Percentiles rank a stretch among this genome's conserved stretches.
These are phyloP conservation scores for Sebastes schlegelii DNA, from an alignment of 2,113 vertebrate genomes.

Conservation along the genomic window DNA sequence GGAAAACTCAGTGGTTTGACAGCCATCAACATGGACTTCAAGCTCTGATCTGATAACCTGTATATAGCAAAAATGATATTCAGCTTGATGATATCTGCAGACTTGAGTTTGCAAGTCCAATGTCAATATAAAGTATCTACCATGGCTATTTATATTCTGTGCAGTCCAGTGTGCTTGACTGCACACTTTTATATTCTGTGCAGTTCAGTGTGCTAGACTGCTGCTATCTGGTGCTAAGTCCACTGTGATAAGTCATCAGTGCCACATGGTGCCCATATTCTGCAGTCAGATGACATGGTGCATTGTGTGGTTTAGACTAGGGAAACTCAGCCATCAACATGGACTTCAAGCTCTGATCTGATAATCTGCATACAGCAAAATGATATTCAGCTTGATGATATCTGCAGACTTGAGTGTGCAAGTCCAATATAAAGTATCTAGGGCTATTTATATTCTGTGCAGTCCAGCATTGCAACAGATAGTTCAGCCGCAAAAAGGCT, in stretches of 20 bases:
- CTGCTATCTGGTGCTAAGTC: background rate
- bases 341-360: background rate
- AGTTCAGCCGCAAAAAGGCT: constrained; percentile 20
- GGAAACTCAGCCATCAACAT: background rate
- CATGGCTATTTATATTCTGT: constrained; percentile 63
- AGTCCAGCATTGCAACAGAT: constrained; percentile 26
- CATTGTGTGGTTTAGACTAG: background rate
- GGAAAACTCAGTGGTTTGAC: background rate
- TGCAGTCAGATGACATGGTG: background rate
- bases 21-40: background rate
- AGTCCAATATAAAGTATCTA: constrained; percentile 40
- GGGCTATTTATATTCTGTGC: constrained; percentile 64
- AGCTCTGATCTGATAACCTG: background rate
- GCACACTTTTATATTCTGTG: too few species aligned
- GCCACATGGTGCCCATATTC: constrained; percentile 20
- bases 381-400: background rate
- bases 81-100: constrained; percentile 1
- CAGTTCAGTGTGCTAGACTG: background rate
- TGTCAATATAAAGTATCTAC: constrained; percentile 41
- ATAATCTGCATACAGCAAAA: background rate
- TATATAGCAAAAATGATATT: background rate
- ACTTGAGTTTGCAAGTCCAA: background rate
- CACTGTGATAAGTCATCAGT: background rate
- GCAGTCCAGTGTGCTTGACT: background rate
- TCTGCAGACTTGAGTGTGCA: background rate